These are phyloP conservation scores for Phragmatobia fuliginosa DNA, from an alignment of 2,888 invertebrate genomes.

Conservation along the genomic window DNA sequence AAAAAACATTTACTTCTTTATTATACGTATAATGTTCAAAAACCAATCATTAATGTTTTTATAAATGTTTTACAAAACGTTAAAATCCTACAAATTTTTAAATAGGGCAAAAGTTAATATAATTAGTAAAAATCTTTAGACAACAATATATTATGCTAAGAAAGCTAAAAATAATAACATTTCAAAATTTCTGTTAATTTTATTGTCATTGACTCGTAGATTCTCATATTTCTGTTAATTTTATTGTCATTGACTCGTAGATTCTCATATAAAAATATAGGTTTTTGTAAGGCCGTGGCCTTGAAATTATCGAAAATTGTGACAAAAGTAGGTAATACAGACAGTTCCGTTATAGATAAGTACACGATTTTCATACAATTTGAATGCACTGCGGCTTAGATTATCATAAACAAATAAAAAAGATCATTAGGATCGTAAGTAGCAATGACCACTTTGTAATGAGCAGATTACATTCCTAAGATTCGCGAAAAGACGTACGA, in stretches of 20 bases:
- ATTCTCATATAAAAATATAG: background rate
- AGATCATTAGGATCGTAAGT: background rate
- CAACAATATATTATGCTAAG: background rate
- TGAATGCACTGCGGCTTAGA: background rate
- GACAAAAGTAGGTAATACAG: background rate
- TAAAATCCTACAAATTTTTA: conserved; percentile 6
- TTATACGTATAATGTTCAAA: conserved; percentile 2
- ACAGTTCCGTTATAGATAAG: background rate
- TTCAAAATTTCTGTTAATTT: background rate
- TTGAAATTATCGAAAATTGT: background rate
- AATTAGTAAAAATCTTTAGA: conserved; percentile 4
- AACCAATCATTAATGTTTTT: background rate
- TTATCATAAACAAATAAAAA: background rate
- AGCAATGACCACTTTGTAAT: background rate
- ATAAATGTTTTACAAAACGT: conserved; percentile 10
- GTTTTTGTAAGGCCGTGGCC: background rate
- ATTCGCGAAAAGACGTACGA: background rate
- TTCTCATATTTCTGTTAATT: background rate
- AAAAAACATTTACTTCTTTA: background rate
- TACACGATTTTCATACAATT: no score
- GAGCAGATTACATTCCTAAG: background rate
- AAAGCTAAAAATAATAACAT: conserved; percentile 5
- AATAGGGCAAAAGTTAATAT: conserved; percentile 8
- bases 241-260: conserved; percentile 1
- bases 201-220: background rate